Conservation (phyloP, 2,888 invertebrate species). For the Epistrophe grossulariae region DNA sequence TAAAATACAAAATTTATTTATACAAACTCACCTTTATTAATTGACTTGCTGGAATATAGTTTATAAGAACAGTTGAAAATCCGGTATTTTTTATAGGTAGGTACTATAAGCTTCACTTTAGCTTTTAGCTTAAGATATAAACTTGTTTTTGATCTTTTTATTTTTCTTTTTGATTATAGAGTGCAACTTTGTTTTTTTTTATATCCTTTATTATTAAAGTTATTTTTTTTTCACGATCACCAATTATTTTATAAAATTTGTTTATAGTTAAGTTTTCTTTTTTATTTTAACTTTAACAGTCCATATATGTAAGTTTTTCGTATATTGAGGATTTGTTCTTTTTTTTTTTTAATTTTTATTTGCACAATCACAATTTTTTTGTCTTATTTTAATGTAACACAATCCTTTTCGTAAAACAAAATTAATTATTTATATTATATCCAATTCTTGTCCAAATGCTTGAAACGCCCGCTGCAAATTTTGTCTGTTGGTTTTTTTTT, state of each 20-base stretch:
- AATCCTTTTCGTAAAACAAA: not conserved
- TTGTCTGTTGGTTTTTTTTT: constrained; percentile 13
- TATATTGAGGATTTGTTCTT: not conserved
- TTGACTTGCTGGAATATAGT: not conserved
- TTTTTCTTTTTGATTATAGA: not conserved
- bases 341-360: not conserved
- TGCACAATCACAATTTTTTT: not conserved
- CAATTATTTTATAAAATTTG: not conserved
- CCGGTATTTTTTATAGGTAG: too few species aligned
- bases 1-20: not conserved
- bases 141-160: constrained; percentile 21
- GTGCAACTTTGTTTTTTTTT: constrained; percentile 13
- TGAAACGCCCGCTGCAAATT: constrained; percentile 37
- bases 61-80: constrained; percentile 34
- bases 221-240: not conserved
- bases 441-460: constrained; percentile 39
- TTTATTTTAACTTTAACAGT: constrained; percentile 10
- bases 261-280: not conserved
- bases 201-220: constrained; percentile 19
- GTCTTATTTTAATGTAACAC: not conserved
- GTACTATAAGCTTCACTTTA: constrained; percentile 2
- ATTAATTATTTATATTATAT: not conserved
- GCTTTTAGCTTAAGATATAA: constrained; percentile 8
- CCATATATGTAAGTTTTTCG: constrained; percentile 1
- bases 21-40: constrained; percentile 27